Percentiles rank a stretch among this genome's conserved stretches.
phyloP scores from a whole-genome alignment of 2,797 vertebrate species.

The Taeniopygia guttata region DNA sequence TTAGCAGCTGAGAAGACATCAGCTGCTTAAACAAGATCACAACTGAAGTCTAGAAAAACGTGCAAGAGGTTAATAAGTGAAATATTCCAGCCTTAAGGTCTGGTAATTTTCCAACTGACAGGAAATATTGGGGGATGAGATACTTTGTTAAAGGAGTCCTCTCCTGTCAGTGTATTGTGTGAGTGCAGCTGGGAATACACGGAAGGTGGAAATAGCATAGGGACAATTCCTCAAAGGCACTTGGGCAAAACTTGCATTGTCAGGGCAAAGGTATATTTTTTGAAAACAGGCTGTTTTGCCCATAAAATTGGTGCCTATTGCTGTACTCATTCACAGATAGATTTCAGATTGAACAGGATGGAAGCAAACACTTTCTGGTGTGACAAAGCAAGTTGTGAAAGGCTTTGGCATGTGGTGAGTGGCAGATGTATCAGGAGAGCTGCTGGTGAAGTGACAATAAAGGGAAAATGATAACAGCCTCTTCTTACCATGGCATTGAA shows the following conservation, averaged over 20 bases:
- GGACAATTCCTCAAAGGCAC: background rate
- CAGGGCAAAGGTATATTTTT: background rate
- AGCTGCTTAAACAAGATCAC: background rate
- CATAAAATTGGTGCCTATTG: background rate
- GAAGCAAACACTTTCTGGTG: background rate
- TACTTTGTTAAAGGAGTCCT: background rate
- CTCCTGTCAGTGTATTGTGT: background rate
- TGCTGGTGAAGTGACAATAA: background rate
- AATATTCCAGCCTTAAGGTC: background rate
- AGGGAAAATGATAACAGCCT: background rate
- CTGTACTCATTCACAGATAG: background rate
- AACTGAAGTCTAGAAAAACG: background rate
- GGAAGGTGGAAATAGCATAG: background rate
- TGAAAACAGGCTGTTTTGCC: background rate
- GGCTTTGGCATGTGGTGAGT: fast-evolving
- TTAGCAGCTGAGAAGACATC: background rate
- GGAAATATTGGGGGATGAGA: fast-evolving
- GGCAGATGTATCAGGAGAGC: background rate
- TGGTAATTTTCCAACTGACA: background rate
- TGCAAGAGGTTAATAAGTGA: background rate
- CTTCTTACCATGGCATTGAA: background rate
- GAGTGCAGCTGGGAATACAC: background rate
- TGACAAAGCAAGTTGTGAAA: background rate
- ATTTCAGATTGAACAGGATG: background rate
- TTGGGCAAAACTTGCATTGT: background rate